Conservation (phyloP, 2,888 invertebrate genomes). For the Conistra vaccinii region DNA sequence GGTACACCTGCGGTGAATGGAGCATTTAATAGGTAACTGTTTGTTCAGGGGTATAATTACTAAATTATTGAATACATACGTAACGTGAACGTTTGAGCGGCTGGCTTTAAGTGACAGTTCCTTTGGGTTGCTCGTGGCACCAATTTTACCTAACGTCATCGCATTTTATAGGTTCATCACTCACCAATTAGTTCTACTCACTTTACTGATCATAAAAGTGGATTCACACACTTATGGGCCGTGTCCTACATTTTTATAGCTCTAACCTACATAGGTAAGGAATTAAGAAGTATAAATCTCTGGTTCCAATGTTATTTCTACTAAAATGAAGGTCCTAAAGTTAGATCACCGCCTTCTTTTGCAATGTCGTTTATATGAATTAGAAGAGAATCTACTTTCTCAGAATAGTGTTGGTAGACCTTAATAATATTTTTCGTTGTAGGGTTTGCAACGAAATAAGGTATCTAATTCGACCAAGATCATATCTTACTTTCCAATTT, state of each 20-base stretch:
- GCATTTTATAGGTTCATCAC: conserved; percentile 71
- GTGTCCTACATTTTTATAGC: conserved; percentile 71
- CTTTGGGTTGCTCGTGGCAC: conserved; percentile 1
- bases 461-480: conserved; percentile 34
- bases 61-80: conserved; percentile 40
- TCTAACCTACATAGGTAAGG: conserved; percentile 65
- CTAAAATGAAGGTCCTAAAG: conserved; percentile 1
- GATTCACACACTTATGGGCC: conserved; percentile 67
- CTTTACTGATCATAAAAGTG: conserved; percentile 76
- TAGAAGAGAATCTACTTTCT: conserved; percentile 7
- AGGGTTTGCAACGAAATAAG: conserved; percentile 16
- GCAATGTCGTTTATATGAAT: conserved; percentile 14
- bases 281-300: conserved; percentile 53
- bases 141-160: conserved; percentile 7
- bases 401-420: conserved; percentile 8
- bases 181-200: conserved; percentile 73
- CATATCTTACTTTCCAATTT: conserved; percentile 48
- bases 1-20: conserved; percentile 41
- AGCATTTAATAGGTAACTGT: conserved; percentile 36
- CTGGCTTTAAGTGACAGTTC: conserved; percentile 4
- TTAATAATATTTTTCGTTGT: conserved; percentile 17
- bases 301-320: not conserved
- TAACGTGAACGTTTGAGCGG: conserved; percentile 5
- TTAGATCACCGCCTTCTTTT: conserved; percentile 2
- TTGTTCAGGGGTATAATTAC: conserved; percentile 43